phyloP scores from a whole-genome alignment of 2,888 invertebrate species.

The Drosophila pullipes region DNA sequence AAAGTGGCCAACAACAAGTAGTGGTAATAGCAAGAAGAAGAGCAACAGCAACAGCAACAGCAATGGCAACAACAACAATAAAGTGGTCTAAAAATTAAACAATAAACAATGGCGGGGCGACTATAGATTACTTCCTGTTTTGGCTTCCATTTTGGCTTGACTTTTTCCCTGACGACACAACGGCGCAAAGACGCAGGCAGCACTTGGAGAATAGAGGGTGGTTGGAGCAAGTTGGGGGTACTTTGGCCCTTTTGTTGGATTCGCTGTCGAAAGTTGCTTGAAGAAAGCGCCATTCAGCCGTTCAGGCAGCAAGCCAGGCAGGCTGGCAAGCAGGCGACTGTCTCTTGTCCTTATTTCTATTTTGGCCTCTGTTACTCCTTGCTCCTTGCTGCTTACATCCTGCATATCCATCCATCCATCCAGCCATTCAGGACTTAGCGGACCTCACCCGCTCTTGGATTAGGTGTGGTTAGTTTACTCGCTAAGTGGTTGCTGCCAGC shows the following conservation, averaged over 20 bases:
- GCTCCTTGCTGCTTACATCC: not conserved
- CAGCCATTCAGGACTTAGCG: not conserved
- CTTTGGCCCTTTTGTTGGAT: constrained; percentile 36
- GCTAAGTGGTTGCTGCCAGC: constrained; percentile 69
- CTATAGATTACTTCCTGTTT: constrained; percentile 82
- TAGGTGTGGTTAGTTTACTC: constrained; percentile 76
- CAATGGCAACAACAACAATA: constrained; percentile 50
- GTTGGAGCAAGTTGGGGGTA: constrained; percentile 6
- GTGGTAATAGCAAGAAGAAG: constrained; percentile 13
- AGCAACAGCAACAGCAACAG: constrained; percentile 12
- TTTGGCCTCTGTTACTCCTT: constrained; percentile 5
- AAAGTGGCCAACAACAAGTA: constrained; percentile 11
- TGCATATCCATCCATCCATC: constrained; percentile 1
- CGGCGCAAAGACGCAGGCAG: constrained; percentile 21
- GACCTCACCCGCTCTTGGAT: constrained; percentile 36
- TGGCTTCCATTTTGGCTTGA: constrained; percentile 74
- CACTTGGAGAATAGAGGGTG: not conserved
- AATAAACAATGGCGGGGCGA: constrained; percentile 81
- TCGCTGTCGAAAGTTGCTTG: constrained; percentile 33
- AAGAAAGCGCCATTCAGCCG: constrained; percentile 33
- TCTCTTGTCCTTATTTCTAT: constrained; percentile 20
- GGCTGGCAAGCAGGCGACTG: constrained; percentile 20
- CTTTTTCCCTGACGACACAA: constrained; percentile 43
- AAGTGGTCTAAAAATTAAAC: constrained; percentile 79
- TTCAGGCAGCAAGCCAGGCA: constrained; percentile 3